These are phyloP conservation scores for Poeciliopsis retropinna DNA, from an alignment of 2,113 vertebrate genomes.

Conservation along the genomic window DNA sequence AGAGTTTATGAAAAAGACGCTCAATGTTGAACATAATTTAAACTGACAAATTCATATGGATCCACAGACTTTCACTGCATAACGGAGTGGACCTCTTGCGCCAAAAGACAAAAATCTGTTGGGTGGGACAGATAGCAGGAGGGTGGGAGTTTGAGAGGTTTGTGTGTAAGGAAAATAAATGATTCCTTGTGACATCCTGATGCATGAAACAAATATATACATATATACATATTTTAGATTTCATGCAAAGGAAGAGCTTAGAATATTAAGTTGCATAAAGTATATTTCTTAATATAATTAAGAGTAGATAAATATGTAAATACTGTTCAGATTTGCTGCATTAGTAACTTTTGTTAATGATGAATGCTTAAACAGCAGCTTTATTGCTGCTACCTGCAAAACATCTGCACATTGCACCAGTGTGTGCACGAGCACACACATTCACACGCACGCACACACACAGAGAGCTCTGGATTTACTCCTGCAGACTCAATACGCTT, in stretches of 20 bases:
- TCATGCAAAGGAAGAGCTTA: background rate
- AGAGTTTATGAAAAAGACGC: conserved; percentile 36
- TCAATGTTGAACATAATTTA: conserved; percentile 32
- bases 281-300: conserved; percentile 4
- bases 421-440: conserved; percentile 1
- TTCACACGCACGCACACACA: conserved; percentile 5
- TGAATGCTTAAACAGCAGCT: conserved; percentile 31
- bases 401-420: conserved; percentile 16
- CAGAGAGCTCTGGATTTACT: conserved; percentile 21
- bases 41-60: conserved; percentile 39
- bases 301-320: background rate
- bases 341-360: conserved; percentile 27
- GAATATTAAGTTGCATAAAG: background rate
- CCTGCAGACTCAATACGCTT: conserved; percentile 57
- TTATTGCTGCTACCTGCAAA: conserved; percentile 34
- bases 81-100: conserved; percentile 9
- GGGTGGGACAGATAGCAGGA: conserved; percentile 1
- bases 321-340: conserved; percentile 2
- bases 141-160: conserved; percentile 6
- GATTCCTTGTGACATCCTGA: conserved; percentile 30
- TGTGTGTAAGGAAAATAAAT: conserved; percentile 12
- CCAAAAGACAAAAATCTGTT: conserved; percentile 5
- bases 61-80: conserved; percentile 53
- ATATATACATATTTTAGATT: background rate
- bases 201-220: background rate